Conservation (phyloP, 2,888 invertebrate genomes). For the Agrotis ipsilon region DNA sequence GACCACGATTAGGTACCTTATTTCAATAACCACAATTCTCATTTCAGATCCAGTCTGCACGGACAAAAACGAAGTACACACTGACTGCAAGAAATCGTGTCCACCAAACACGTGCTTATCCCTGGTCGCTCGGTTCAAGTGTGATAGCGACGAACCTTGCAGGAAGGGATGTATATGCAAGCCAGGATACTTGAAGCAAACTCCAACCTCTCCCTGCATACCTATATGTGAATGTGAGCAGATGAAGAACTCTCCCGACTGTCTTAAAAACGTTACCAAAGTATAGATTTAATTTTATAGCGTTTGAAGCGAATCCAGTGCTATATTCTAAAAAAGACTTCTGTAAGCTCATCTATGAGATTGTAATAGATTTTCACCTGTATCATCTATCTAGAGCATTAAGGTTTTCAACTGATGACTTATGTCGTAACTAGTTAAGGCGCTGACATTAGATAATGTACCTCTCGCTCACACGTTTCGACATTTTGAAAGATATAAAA, state of each 20-base stretch:
- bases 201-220: constrained; percentile 26
- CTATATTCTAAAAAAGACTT: no score
- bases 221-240: constrained; percentile 36
- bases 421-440: no score
- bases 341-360: no score
- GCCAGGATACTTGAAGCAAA: constrained; percentile 30
- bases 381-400: no score
- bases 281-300: not conserved
- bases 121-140: constrained; percentile 32
- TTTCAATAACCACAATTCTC: not conserved
- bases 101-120: constrained; percentile 34
- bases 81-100: constrained; percentile 36
- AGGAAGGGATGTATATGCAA: constrained; percentile 44
- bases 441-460: no score
- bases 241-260: constrained; percentile 33
- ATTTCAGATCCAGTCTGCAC: constrained; percentile 28
- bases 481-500: no score
- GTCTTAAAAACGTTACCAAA: constrained; percentile 3
- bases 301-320: not conserved
- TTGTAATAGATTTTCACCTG: no score
- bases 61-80: constrained; percentile 44
- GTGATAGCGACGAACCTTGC: constrained; percentile 29
- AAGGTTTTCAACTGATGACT: no score
- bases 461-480: no score
- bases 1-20: not conserved